Evolutionary conservation across 64 coral and sea anemone genomes (phyloP), one percentile per base, ranked within the genome.

Genomic region (Porites australiensis): DNA sequence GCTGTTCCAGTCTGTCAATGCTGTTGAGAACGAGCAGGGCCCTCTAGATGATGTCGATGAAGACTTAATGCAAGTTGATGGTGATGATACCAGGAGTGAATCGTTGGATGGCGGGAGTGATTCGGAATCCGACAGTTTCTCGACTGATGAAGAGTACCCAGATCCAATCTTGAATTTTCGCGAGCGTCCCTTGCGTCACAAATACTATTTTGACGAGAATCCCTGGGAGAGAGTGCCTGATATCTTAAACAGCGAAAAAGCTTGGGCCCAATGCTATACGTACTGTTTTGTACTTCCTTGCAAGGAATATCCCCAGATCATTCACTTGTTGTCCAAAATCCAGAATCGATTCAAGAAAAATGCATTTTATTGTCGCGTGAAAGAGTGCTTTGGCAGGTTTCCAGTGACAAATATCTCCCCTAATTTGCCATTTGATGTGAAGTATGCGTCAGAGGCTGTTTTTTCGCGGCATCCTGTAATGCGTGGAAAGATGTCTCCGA

Each of bases 371-470:
- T 64, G 70, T 20, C 71, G 72, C 43, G 72, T 89, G 15, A 76
- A 89, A 72, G 48, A 89, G 44, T 62, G 55, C 57, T 50, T 20
- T 77, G 87, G 73, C 14, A 63, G 57, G 37, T 2, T 89, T 64
- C 72, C 88, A 50, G 27, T 37, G 0, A 37, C 27, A 37, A 4
- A 37, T 47, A 60, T 94, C 23, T 68, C 91, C 9, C 63, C 64
- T 8, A 48, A 75, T 77, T 71, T 96, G 72, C 54, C 87, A 23
- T 82, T 89, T 55, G 88, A 96, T 13, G 88, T 96, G 13, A 83
- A 58, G 45, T 96, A 96, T 68, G 94, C 97, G 16, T 63, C 87
- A 19, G 43, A 91, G 59, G 91, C 83, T 27, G 69, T 98, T 37
- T 49, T 93, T 4, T 77, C 75, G 15, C 65, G 69, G 11, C 88